Evolutionary conservation across 2,797 vertebrate species (phyloP), one percentile per base, ranked within the genome.

Genomic region (Semaprochilodus insignis): DNA sequence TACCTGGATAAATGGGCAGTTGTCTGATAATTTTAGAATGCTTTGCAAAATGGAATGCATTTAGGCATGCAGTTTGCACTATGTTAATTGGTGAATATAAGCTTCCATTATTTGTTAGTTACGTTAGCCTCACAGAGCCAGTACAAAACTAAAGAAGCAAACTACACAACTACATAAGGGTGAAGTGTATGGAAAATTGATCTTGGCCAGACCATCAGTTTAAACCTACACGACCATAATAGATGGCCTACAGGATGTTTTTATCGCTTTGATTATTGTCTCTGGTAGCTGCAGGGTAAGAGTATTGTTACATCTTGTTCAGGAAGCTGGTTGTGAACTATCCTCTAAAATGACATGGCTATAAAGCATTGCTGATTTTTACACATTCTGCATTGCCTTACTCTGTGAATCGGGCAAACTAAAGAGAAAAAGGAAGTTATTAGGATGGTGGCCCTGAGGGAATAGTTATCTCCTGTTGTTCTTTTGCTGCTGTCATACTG

Each of bases 401-500:
- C 11, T 66, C 67, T 70, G 40, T 44, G 40, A 70, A 27, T 0
- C 51, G 34, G 48, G 19, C 14, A 34, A 48, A n/a, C 17, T 54
- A 27, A 27, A 25, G 11, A 34, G 51, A 13, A 54, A 34, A 25
- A 31, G 19, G 6, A 74, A 34, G 31, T 62, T 19, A 44, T 60
- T 60, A 44, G 73, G 5, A 23, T 23, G 34, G 57, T 59, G 17
- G 17, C 73, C 54, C 54, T 23, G 1, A 16, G 57, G 55, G 34
- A 60, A 62, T 51, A 23, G 73, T 31, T 15, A 7, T 55, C 55
- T 7, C 31, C 10, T 34, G 73, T 55, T 44, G 55, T 44, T 75
- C 57, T 75, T 59, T 21, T 60, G 31, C 31, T 59, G 19, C 55
- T 75, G 73, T 75, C 55, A 75, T 40, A 16, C 40, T 40, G 34